These are phyloP conservation scores for Ammodytes dubius DNA, from an alignment of 2,113 vertebrate species.

Conservation along the genomic window DNA sequence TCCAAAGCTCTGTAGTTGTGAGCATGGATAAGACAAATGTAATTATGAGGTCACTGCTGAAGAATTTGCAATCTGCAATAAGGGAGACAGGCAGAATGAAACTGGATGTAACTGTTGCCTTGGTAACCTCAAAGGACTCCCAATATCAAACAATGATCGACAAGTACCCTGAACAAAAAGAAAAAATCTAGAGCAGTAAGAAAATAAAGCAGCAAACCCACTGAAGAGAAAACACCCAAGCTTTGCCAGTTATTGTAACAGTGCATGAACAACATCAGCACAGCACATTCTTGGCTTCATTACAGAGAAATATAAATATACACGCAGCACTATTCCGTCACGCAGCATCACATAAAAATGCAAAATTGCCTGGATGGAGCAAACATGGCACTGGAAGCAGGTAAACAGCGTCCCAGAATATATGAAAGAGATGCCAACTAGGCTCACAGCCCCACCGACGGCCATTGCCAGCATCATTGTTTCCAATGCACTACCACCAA, in stretches of 20 bases:
- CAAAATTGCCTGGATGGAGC: background rate
- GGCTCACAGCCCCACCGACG: constrained; percentile 6
- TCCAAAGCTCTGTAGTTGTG: constrained; percentile 38
- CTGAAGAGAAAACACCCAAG: background rate
- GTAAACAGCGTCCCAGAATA: constrained; percentile 11
- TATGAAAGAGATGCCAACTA: constrained; percentile 22
- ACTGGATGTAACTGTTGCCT: constrained; percentile 67
- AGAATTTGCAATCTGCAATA: constrained; percentile 50
- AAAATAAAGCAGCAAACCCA: background rate
- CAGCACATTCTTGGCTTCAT: background rate
- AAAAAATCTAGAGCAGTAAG: constrained; percentile 15
- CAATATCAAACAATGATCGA: constrained; percentile 52
- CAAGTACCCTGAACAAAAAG: constrained; percentile 21
- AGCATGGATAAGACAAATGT: constrained; percentile 45
- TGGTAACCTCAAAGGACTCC: constrained; percentile 67
- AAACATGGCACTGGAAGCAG: constrained; percentile 1
- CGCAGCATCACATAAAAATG: constrained; percentile 11
- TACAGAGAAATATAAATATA: background rate
- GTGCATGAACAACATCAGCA: background rate
- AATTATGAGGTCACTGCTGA: constrained; percentile 59
- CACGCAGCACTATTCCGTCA: background rate
- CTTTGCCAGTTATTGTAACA: background rate
- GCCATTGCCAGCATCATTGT: constrained; percentile 35
- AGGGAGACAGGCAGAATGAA: constrained; percentile 44
- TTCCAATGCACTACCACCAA: constrained; percentile 51